These are phyloP conservation scores for Caradrina kadenii DNA, from an alignment of 2,888 invertebrate species.

Conservation along the genomic window DNA sequence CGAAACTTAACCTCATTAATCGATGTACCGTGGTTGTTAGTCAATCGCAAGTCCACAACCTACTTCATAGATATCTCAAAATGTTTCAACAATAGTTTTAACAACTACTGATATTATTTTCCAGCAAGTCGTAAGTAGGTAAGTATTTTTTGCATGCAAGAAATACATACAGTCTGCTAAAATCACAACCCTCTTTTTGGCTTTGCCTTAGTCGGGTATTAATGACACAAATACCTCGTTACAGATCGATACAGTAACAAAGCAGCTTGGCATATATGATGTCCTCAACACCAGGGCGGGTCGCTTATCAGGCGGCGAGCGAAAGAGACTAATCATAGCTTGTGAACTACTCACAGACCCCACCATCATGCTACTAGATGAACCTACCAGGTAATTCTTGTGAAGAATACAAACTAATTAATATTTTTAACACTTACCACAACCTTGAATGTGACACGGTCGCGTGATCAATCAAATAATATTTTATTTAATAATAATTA, in stretches of 20 bases:
- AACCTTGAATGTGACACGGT: not conserved
- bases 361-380: constrained; percentile 97
- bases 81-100: too few relatives aligned
- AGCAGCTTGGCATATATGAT: constrained; percentile 94
- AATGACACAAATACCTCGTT: constrained; percentile 58
- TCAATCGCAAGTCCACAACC: too few relatives aligned
- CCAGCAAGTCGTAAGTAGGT: too few relatives aligned
- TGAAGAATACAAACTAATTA: not conserved
- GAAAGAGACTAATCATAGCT: constrained; percentile 96
- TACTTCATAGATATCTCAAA: too few relatives aligned
- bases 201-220: not conserved
- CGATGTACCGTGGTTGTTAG: too few relatives aligned
- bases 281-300: constrained; percentile 93
- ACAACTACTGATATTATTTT: too few relatives aligned
- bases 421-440: not conserved
- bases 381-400: constrained; percentile 95
- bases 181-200: not conserved
- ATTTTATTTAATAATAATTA: not conserved
- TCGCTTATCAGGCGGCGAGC: constrained; percentile 96
- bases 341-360: constrained; percentile 97
- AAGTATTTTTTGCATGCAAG: too few relatives aligned
- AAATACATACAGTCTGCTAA: not conserved
- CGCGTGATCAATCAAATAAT: too few relatives aligned
- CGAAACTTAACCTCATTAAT: not conserved
- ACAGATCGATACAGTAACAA: constrained; percentile 94